These are phyloP conservation scores for Tetragonisca angustula DNA, from an alignment of 2,888 invertebrate genomes.

Conservation along the genomic window DNA sequence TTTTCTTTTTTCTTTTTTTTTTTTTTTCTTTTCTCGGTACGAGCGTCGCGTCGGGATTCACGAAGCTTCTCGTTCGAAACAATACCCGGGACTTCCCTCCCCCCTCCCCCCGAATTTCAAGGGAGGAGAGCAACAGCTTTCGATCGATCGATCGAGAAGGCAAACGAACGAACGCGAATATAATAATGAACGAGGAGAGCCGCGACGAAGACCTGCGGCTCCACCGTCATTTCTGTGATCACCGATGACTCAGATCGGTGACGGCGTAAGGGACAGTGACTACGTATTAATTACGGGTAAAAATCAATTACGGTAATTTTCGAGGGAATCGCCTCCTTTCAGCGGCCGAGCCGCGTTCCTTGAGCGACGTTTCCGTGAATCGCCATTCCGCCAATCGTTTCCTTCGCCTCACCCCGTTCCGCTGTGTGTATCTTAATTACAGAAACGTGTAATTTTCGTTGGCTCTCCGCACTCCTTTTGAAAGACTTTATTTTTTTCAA, in stretches of 20 bases:
- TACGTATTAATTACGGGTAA: slow-evolving; percentile 54
- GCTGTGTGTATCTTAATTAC: background rate
- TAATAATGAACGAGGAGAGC: background rate
- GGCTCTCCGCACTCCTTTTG: too few species aligned
- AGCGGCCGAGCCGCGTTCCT: background rate
- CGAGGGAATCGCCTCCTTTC: slow-evolving; percentile 25
- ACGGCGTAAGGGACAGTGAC: slow-evolving; percentile 52
- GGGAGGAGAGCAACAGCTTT: background rate
- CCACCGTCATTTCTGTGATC: too few species aligned
- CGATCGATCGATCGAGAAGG: slow-evolving; percentile 8
- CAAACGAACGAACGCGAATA: slow-evolving; percentile 13
- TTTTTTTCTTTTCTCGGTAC: slow-evolving; percentile 61
- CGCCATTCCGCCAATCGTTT: background rate
- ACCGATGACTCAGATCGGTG: slow-evolving; percentile 63
- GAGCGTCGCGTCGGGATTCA: slow-evolving; percentile 39
- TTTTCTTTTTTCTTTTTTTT: too few species aligned
- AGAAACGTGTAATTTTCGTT: too few species aligned
- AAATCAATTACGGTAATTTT: slow-evolving; percentile 47
- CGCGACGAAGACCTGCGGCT: too few species aligned
- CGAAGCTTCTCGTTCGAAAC: slow-evolving; percentile 27
- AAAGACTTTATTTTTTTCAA: background rate
- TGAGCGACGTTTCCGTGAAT: slow-evolving; percentile 25
- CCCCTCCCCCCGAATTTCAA: slow-evolving; percentile 56
- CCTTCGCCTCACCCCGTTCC: too few species aligned
- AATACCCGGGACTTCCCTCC: slow-evolving; percentile 10